Base-by-base conservation (phyloP, 2,113 vertebrate species). In the Cyanoderma ruficeps region DNA sequence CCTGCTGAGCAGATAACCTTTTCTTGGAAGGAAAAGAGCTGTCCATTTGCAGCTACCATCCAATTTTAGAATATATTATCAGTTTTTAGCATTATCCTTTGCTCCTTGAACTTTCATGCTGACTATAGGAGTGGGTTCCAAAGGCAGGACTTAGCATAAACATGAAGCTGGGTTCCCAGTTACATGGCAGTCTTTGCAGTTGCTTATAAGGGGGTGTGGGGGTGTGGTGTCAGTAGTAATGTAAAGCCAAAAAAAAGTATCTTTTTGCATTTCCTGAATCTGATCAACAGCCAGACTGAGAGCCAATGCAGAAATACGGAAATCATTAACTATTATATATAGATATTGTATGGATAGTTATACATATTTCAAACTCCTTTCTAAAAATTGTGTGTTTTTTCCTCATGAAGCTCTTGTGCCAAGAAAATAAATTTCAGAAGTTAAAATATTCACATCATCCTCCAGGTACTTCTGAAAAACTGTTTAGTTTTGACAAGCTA, bases 1-100 rank as follows among this genome's bases (percentile, higher is more conserved):
- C 67, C 93, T 91, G 78, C 80, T 83, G 77, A 82, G 25, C 24
- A 79, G 85, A 94, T 96, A 96, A 95, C 81, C 93, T 93, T 56
- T 83, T 87, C 61, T 64, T 93, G 89, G 76, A 96, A 88, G 89
- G 53, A 95, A 86, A 90, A 84, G 50, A 69, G 25, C 64, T 84
- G 72, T 79, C 30, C 69, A 92, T 80, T 93, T 63, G 37, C 47
- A 71, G 88, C 44, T 90, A 28, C 25, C 20, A 46, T 90, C 72
- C 85, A 94, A 37, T 83, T 93, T 89, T 69, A 94, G 44, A 83
- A 42, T 55, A 42, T 23, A 31, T 30, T 80, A 31, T 88, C 89
- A 39, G 28, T 69, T 85, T 23, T 84, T 90, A 90, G 25, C n/a
- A 19, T 86, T 92, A 85, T 28, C 72, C 42, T 70, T 49, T 67